Base-by-base conservation (phyloP, 1,140 invertebrate genomes). In the Drosophila orena region DNA sequence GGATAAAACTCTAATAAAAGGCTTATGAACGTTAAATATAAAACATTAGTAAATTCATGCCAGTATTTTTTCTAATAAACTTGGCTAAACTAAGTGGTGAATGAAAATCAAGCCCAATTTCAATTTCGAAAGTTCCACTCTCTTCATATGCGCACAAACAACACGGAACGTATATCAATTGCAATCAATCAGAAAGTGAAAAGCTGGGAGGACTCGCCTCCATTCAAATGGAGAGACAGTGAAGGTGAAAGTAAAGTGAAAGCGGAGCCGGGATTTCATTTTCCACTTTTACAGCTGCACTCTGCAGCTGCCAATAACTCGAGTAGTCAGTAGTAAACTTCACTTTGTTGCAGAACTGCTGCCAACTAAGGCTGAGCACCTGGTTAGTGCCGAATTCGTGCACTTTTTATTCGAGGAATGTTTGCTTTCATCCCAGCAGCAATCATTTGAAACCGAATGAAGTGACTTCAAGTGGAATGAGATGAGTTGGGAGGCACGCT, bases 111-210 rank as follows among this genome's bases (percentile, higher is more conserved):
- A 68, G 12, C 15, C 40, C 35, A 38, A 38, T 47, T 62, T 44
- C 57, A 49, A 49, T 62, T 65, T 24, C n/a, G 17, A 47, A 50
- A 43, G 35, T 49, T 52, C 37, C 59, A 52, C 59, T 64, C 37
- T 6, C 24, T 58, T n/a, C 7, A 49, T 61, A 49, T 35, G 52
- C 20, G 10, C 59, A 64, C 58, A 42, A 42, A 34, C 57, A 40
- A 61, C 34, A 14, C 8, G 8, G 42, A 11, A 35, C 24, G 12
- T 35, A 24, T 64, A 52, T 68, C 64, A 68, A 62, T 78, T 50
- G 56, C 79, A 83, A 70, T 79, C 80, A 71, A 83, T 79, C 70
- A 66, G 58, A 68, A 52, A 65, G 66, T 12, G 43, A 40, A 66
- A 37, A 24, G 52, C 62, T 65, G 64, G 54, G 43, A 74, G 24